These are phyloP conservation scores for Thinocorus orbignyianus DNA, from an alignment of 2,113 vertebrate genomes.

Conservation along the genomic window DNA sequence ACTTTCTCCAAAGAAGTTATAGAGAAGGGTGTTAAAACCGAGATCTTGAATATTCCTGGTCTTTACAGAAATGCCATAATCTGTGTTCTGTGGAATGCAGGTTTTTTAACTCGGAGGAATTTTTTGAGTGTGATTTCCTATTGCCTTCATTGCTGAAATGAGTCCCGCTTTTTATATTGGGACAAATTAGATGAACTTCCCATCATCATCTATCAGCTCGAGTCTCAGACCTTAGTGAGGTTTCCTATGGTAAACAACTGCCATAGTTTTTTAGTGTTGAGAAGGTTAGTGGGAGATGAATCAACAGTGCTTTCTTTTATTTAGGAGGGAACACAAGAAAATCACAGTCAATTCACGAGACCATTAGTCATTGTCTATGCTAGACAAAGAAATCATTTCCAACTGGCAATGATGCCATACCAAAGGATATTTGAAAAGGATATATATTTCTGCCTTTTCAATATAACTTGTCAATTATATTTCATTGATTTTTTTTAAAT, in stretches of 20 bases:
- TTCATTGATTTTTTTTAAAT: not conserved
- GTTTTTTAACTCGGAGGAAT: too few relatives aligned
- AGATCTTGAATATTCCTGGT: too few relatives aligned
- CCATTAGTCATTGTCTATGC: not conserved
- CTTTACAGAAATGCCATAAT: not conserved
- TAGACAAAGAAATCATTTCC: not conserved
- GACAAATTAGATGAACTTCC: not conserved
- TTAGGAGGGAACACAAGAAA: not conserved
- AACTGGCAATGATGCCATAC: not conserved
- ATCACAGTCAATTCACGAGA: not conserved
- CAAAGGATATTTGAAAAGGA: not conserved
- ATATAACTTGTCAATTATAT: not conserved
- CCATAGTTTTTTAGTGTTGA: fast-evolving
- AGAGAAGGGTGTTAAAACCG: not conserved
- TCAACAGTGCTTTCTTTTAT: not conserved
- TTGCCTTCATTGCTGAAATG: not conserved
- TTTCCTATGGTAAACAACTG: not conserved
- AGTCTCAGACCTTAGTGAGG: not conserved
- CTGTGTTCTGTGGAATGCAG: not conserved
- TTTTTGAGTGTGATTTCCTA: not conserved
- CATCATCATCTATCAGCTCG: not conserved
- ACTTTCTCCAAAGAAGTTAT: not conserved
- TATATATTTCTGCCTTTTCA: not conserved
- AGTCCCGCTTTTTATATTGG: not conserved
- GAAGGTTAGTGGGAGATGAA: not conserved